Base-by-base conservation (phyloP, 2,113 vertebrate species). In the Nothoprocta pentlandii region DNA sequence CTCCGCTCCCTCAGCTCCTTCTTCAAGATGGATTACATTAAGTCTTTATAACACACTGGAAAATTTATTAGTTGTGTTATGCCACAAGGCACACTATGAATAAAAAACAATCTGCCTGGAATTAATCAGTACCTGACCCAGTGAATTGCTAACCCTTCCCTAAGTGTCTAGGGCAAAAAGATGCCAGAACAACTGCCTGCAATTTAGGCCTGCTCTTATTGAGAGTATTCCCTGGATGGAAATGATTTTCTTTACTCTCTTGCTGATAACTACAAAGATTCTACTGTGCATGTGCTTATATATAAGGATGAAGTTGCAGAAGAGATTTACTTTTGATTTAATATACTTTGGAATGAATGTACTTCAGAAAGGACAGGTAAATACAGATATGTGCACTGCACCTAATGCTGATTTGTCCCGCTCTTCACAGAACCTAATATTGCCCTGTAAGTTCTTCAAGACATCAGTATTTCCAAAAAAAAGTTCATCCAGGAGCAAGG, bases 61-160 rank as follows among this genome's bases (percentile, higher is more conserved):
- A 97, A 85, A 86, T 1, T 3, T 49, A 79, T 94, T 87, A 34
- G 44, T 34, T 91, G 76, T 36, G 17, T 83, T 90, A 80, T 86
- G 17, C 14, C 69, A 80, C 28, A 80, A 63, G 30, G 68, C 10
- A 47, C 9, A 21, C 53, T 22, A 56, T 25, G 70, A 87, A 80
- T 56, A 84, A 95, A 89, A 96, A 32, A 0, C 8, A 74, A 16
- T 16, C 71, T 81, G 47, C 14, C 63, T 90, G 51, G 51, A 91
- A 92, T 78, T 68, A 85, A 96, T 93, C 80, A 89, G 87, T 87
- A 63, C 1, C 9, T 28, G 36, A 75, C 47, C 47, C 46, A 82
- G 53, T 41, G 73, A 71, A 78, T 41, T 85, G 25, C 58, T 66
- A 90, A 75, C 23, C 30, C 44, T 59, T 83, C 69, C 44, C 80